Base-by-base conservation (phyloP, 2,888 invertebrate genomes). In the Oscheius sp. region DNA sequence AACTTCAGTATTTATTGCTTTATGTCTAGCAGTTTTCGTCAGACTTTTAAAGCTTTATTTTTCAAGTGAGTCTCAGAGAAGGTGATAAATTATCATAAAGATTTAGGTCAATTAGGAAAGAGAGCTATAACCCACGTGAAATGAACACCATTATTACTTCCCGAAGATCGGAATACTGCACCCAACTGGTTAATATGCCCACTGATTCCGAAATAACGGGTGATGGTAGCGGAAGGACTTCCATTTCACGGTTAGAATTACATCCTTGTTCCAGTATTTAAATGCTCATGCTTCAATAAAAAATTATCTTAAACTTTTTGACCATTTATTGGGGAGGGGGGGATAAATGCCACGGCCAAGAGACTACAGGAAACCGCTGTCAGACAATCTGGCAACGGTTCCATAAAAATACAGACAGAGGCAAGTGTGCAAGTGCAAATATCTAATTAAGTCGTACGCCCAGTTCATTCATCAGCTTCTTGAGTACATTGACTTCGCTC, bases 1-100 rank as follows among this genome's bases (percentile, higher is more conserved):
- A 95, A 95, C 87, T 95, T 95, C 85, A 94, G 94, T 71, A 94
- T 95, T 77, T 95, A 95, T 86, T 95, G 95, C 87, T 94, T 94
- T 24, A 96, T 95, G 95, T 94, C 93, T 93, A 86, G 79, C 71
- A 78, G 80, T 64, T 95, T 95, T 87, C 90, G 95, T 14, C 94
- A 94, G 86, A 95, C 95, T 0, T 95, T 95, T 87, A 93, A 93
- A 84, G 92, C 88, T 17, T 82, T 90, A 28, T 94, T 95, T 85
- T 81, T 79, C 67, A 70, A 75, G 82, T 82, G 51, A 74, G 30
- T 94, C 95, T 85, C 80, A 80, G 54, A 74, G 54, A 32, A 1
- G 12, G 20, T 17, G 4, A 20, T 20, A 14, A 47, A n/a, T 59
- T 41, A 17, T 2, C n/a, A 17, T 24, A 22, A 49, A 62, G 8